A percentile compares a stretch with the other conserved stretches of the same genome.
These are phyloP conservation scores for Trachelipus rathkii DNA, from an alignment of 1,140 invertebrate species.

Conservation along the genomic window DNA sequence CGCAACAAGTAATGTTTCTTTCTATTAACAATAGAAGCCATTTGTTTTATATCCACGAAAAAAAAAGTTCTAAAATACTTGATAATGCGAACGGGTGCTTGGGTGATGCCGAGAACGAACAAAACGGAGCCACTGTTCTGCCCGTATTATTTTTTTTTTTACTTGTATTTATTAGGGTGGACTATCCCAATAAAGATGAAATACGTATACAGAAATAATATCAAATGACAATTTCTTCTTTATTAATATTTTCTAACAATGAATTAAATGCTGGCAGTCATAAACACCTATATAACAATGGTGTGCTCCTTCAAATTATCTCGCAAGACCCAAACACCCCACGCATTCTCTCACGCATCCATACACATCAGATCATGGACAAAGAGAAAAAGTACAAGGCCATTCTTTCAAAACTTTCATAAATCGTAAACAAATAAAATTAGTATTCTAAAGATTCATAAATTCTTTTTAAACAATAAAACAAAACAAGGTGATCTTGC, in stretches of 20 bases:
- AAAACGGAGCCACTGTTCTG: slow-evolving; percentile 30
- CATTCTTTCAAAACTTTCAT: slow-evolving; percentile 38
- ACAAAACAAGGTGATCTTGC: slow-evolving; percentile 31
- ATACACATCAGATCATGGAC: slow-evolving; percentile 43
- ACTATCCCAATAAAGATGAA: not conserved
- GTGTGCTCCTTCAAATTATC: not conserved
- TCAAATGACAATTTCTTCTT: not conserved
- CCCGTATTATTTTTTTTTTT: not conserved
- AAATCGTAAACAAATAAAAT: slow-evolving; percentile 41
- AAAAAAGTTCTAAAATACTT: slow-evolving; percentile 41
- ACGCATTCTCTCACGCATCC: slow-evolving; percentile 25
- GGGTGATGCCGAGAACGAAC: slow-evolving; percentile 27
- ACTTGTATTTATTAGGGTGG: not conserved
- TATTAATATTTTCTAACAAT: not conserved
- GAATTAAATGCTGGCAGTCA: not conserved
- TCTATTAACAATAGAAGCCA: slow-evolving; percentile 47
- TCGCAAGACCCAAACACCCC: not conserved
- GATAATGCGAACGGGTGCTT: slow-evolving; percentile 40
- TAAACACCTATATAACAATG: not conserved
- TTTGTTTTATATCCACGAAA: slow-evolving; percentile 46
- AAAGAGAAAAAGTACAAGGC: slow-evolving; percentile 44
- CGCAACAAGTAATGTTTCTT: slow-evolving; percentile 47
- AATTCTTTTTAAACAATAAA: not conserved
- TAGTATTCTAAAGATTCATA: slow-evolving; percentile 32
- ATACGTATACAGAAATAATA: slow-evolving; percentile 6